Conservation (phyloP, 1,140 invertebrate genomes). For the Drosophila sproati region DNA sequence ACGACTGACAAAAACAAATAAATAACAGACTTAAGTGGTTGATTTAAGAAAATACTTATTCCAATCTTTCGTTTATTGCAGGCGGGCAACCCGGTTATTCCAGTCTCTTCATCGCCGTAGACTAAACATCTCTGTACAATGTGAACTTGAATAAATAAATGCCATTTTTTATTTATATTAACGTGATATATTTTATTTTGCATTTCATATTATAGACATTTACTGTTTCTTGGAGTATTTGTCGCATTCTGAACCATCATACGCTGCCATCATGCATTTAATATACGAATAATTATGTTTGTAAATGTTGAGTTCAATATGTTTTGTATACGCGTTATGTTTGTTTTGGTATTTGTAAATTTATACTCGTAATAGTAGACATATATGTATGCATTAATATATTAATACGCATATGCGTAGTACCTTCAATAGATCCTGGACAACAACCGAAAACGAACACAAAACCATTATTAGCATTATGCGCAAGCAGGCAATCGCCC, state of each 20-base stretch:
- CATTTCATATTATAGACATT: slow-evolving; percentile 74
- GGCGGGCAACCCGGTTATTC: background rate
- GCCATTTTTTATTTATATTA: slow-evolving; percentile 55
- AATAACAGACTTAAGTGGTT: background rate
- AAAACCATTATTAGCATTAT: slow-evolving; percentile 33
- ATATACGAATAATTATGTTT: slow-evolving; percentile 73
- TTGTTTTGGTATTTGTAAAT: slow-evolving; percentile 67
- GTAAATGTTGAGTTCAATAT: slow-evolving; percentile 56
- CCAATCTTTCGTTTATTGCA: slow-evolving; percentile 15
- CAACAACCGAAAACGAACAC: slow-evolving; percentile 54
- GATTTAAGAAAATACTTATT: background rate
- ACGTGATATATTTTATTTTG: slow-evolving; percentile 80
- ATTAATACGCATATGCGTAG: slow-evolving; percentile 34
- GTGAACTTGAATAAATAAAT: slow-evolving; percentile 43
- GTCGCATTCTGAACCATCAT: slow-evolving; percentile 21
- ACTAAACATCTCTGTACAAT: slow-evolving; percentile 19
- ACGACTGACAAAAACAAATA: slow-evolving; percentile 32
- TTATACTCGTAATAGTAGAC: slow-evolving; percentile 63
- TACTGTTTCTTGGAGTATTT: slow-evolving; percentile 53
- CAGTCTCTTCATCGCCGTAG: background rate
- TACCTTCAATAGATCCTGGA: slow-evolving; percentile 68
- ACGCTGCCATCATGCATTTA: slow-evolving; percentile 18
- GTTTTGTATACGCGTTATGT: slow-evolving; percentile 38
- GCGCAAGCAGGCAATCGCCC: slow-evolving; percentile 11
- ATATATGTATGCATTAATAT: slow-evolving; percentile 46